These are phyloP conservation scores for Cherax destructor DNA, from an alignment of 1,140 invertebrate species.

Conservation along the genomic window DNA sequence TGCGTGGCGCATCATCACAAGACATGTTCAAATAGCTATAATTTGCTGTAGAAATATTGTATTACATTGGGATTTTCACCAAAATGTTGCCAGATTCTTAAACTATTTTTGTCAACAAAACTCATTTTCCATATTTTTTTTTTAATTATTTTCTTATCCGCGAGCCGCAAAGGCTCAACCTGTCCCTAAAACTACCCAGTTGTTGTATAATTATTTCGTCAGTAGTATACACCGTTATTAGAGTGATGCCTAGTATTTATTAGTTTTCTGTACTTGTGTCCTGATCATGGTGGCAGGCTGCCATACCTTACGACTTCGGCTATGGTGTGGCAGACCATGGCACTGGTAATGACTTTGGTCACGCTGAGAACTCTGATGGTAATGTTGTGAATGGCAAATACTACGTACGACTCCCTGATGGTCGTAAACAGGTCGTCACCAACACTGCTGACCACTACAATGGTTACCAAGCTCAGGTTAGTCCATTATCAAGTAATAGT, in stretches of 20 bases:
- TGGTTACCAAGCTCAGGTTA: slow-evolving; percentile 28
- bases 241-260: neutral
- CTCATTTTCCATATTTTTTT: too few species aligned
- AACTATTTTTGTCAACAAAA: too few species aligned
- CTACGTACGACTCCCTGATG: slow-evolving; percentile 33
- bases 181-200: neutral
- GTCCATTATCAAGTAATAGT: neutral
- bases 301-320: slow-evolving; percentile 34
- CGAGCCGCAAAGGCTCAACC: neutral
- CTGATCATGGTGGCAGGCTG: neutral
- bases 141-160: neutral
- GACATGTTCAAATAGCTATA: too few species aligned
- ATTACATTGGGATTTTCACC: neutral
- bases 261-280: neutral
- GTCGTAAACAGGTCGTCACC: slow-evolving; percentile 25
- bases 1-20: too few species aligned
- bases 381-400: slow-evolving; percentile 8
- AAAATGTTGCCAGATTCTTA: too few species aligned
- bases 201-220: neutral
- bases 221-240: neutral
- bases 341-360: slow-evolving; percentile 38
- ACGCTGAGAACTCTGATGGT: slow-evolving; percentile 15
- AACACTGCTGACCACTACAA: slow-evolving; percentile 39
- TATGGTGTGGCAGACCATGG: slow-evolving; percentile 24
- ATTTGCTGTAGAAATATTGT: too few species aligned